These are phyloP conservation scores for Chloroclystis v-ata DNA, from an alignment of 2,888 invertebrate genomes.

Conservation along the genomic window DNA sequence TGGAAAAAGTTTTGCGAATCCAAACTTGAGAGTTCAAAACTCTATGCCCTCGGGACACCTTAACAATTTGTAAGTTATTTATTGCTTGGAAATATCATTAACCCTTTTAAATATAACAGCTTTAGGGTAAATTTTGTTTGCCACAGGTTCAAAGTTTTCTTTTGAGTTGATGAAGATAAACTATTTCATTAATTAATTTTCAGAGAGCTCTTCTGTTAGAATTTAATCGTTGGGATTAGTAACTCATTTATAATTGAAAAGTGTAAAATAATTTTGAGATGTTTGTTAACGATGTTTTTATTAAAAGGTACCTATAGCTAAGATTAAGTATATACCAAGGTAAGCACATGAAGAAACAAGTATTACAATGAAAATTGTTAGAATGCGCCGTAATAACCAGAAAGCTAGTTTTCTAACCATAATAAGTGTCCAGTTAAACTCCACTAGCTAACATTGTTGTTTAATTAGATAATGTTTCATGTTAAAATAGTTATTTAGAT, in stretches of 20 bases:
- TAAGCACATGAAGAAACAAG: too few relatives aligned
- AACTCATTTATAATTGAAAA: too few relatives aligned
- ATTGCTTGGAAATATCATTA: slow-evolving; percentile 72
- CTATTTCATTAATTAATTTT: slow-evolving; percentile 25
- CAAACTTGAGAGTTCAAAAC: slow-evolving; percentile 41
- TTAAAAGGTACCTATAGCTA: too few relatives aligned
- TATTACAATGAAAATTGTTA: too few relatives aligned
- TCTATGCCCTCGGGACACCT: slow-evolving; percentile 66
- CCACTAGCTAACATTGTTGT: too few relatives aligned
- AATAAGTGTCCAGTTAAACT: too few relatives aligned
- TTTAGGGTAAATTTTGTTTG: slow-evolving; percentile 47
- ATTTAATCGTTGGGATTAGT: neutral
- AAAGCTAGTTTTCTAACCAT: too few relatives aligned
- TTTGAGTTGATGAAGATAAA: slow-evolving; percentile 30
- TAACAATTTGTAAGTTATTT: slow-evolving; percentile 76
- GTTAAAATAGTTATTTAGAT: slow-evolving; percentile 25
- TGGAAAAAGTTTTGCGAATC: slow-evolving; percentile 72
- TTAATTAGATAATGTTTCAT: too few relatives aligned
- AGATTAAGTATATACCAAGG: too few relatives aligned
- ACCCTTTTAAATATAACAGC: slow-evolving; percentile 64
- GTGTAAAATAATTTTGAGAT: too few relatives aligned
- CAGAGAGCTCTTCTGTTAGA: neutral
- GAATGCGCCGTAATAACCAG: too few relatives aligned
- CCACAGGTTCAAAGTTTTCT: slow-evolving; percentile 38
- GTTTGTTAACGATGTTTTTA: too few relatives aligned